Conservation (phyloP, 2,888 invertebrate species). For the Orchesellides sinensis region DNA sequence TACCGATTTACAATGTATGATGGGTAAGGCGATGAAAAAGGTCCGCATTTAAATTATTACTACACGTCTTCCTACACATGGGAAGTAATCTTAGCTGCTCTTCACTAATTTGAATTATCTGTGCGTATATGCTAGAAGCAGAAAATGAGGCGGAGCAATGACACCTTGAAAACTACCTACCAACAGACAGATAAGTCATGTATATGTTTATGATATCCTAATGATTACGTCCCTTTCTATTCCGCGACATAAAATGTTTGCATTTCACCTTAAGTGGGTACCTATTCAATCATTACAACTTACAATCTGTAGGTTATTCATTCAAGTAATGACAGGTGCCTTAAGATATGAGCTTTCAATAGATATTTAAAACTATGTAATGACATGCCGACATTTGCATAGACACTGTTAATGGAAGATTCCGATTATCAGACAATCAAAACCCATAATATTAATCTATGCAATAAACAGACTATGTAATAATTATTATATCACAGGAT, state of each 20-base stretch:
- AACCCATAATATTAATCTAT: background rate
- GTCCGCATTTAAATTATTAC: background rate
- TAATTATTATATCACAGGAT: too few relatives aligned
- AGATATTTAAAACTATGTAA: background rate
- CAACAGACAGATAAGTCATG: background rate
- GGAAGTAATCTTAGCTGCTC: background rate
- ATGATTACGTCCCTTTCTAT: background rate
- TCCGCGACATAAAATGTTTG: too few relatives aligned
- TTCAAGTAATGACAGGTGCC: background rate
- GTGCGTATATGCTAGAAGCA: background rate
- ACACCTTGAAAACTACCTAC: conserved; percentile 28
- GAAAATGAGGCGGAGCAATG: conserved; percentile 28
- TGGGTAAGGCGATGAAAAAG: background rate
- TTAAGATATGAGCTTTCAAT: background rate
- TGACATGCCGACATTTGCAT: background rate
- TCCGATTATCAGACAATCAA: too few relatives aligned
- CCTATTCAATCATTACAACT: background rate
- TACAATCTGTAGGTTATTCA: background rate
- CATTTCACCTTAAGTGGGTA: background rate
- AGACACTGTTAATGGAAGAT: too few relatives aligned
- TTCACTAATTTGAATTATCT: conserved; percentile 15
- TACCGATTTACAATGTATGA: conserved; percentile 9
- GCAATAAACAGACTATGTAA: conserved; percentile 23
- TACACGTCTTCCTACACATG: background rate
- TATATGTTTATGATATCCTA: background rate